These are phyloP conservation scores for Cantharis rustica DNA, from an alignment of 2,888 invertebrate genomes.

Conservation along the genomic window DNA sequence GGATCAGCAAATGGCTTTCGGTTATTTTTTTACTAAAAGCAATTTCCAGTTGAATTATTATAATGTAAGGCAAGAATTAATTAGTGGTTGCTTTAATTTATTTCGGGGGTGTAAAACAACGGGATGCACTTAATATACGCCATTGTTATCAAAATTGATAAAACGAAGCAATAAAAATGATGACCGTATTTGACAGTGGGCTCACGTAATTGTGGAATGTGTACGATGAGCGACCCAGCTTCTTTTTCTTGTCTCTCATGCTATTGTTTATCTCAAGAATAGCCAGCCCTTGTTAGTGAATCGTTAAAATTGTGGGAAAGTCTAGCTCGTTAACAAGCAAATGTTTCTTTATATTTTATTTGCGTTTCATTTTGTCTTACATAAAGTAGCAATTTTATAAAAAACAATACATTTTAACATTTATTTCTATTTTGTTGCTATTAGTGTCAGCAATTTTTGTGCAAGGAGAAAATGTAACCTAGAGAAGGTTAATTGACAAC, in stretches of 20 bases:
- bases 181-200: conserved; percentile 37
- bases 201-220: conserved; percentile 37
- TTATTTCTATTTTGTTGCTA: conserved; percentile 20
- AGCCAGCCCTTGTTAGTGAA: conserved; percentile 36
- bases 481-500: conserved; percentile 40
- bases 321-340: conserved; percentile 33
- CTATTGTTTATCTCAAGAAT: conserved; percentile 32
- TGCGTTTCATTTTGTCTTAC: conserved; percentile 21
- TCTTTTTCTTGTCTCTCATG: conserved; percentile 9
- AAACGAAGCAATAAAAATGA: conserved; percentile 35
- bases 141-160: conserved; percentile 37
- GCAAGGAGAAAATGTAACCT: conserved; percentile 40
- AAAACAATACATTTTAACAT: conserved; percentile 10
- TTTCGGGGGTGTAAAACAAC: conserved; percentile 32
- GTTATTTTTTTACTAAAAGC: neutral
- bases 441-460: conserved; percentile 27
- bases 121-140: conserved; percentile 34
- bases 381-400: conserved; percentile 16
- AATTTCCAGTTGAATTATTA: neutral
- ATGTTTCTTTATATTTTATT: conserved; percentile 19
- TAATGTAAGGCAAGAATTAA: neutral
- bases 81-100: conserved; percentile 14
- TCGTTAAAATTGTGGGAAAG: conserved; percentile 40
- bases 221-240: neutral
- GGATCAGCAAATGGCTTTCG: neutral